These are phyloP conservation scores for Lepisosteus oculatus DNA, from an alignment of 2,113 vertebrate species.

Conservation along the genomic window DNA sequence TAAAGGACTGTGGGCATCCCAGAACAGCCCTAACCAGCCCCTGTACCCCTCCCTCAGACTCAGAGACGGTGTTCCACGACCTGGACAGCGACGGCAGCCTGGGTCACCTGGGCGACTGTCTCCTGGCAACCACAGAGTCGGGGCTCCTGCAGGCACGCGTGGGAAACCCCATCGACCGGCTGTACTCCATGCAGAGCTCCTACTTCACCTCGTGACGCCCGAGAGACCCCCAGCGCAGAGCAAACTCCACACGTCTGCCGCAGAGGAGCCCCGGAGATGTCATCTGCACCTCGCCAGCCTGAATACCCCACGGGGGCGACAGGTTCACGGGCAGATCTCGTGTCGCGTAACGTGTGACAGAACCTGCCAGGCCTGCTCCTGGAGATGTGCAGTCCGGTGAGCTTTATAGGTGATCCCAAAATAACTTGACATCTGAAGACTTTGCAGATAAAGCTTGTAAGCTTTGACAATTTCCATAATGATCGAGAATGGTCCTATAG, in stretches of 20 bases:
- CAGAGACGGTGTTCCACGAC: slow-evolving; percentile 82
- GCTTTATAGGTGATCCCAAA: no score
- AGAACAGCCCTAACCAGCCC: not conserved
- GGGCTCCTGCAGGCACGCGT: slow-evolving; percentile 72
- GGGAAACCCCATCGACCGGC: slow-evolving; percentile 85
- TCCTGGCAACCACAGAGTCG: slow-evolving; percentile 69
- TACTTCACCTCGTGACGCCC: slow-evolving; percentile 88
- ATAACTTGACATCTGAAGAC: no score
- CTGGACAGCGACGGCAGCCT: slow-evolving; percentile 82
- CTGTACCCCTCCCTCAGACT: slow-evolving; percentile 53
- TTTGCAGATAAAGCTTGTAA: no score
- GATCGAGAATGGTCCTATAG: no score
- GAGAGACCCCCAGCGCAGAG: slow-evolving; percentile 39
- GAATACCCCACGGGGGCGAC: no score
- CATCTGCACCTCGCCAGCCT: not conserved
- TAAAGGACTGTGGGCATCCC: not conserved
- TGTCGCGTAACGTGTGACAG: no score
- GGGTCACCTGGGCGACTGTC: slow-evolving; percentile 79
- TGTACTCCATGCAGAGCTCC: slow-evolving; percentile 90
- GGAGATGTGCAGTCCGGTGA: not conserved
- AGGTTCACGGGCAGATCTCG: no score
- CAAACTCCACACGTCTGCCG: slow-evolving; percentile 34
- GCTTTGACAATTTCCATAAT: no score
- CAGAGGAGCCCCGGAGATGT: not conserved
- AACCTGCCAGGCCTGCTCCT: not conserved